A percentile compares a stretch with the other conserved stretches of the same genome.
Evolutionary conservation across 2,888 invertebrate genomes (phyloP).

Genomic region (Harmothoe impar): DNA sequence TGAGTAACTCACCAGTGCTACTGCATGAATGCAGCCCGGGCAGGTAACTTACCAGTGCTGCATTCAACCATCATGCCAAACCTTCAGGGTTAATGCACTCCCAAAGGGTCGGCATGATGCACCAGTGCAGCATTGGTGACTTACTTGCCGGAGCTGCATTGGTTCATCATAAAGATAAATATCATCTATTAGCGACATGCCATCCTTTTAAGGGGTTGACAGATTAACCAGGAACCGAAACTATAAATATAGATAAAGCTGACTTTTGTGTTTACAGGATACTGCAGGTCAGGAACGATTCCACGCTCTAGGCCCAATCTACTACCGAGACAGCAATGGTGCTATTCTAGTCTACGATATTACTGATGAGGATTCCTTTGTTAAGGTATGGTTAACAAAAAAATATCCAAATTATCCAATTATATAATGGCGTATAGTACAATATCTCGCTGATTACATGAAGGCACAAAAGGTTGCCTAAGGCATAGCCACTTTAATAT

Average conservation of each 20-base stretch:
- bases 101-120: no score
- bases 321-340: slow-evolving; percentile 98
- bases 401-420: no score
- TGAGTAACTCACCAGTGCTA: no score
- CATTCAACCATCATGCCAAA: no score
- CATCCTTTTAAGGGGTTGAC: not conserved
- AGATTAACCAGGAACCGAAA: not conserved
- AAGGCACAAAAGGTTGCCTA: not conserved
- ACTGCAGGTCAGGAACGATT: slow-evolving; percentile 99
- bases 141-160: no score
- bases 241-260: no score
- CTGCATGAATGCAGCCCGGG: no score
- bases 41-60: no score
- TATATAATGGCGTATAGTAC: no score
- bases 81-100: no score
- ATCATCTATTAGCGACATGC: not conserved
- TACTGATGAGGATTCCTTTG: slow-evolving; percentile 97
- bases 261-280: slow-evolving; percentile 86
- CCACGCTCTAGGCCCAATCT: slow-evolving; percentile 98
- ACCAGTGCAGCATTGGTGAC: no score
- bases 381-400: slow-evolving; percentile 87
- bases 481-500: not conserved
- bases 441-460: not conserved
- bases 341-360: slow-evolving; percentile 99
- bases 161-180: not conserved